Conservation (phyloP, 2,888 invertebrate species). For the Drosophila neoperkinsi region DNA sequence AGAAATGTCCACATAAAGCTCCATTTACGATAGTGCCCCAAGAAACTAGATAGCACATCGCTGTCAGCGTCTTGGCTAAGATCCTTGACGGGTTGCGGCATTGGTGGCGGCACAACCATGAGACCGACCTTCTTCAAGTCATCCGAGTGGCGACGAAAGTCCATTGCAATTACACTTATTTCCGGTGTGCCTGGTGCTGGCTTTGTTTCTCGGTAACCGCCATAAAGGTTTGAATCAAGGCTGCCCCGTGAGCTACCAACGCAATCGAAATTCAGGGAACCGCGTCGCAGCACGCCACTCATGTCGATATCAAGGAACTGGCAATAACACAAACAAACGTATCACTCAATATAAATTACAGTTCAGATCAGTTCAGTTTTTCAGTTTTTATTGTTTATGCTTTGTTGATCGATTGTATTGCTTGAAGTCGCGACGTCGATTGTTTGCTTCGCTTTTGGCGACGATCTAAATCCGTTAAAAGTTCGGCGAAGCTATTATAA, state of each 20-base stretch:
- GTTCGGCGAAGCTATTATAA: constrained; percentile 73
- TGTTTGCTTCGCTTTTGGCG: constrained; percentile 60
- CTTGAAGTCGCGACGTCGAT: constrained; percentile 50
- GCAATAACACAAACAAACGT: constrained; percentile 1
- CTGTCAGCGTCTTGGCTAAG: constrained; percentile 83
- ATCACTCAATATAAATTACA: constrained; percentile 27
- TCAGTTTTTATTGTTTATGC: constrained; percentile 21
- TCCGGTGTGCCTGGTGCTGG: constrained; percentile 80
- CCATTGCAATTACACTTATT: constrained; percentile 83
- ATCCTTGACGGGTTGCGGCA: constrained; percentile 40
- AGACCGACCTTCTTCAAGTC: constrained; percentile 79
- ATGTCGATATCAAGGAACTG: constrained; percentile 52
- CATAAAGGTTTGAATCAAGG: constrained; percentile 77
- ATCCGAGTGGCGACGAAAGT: constrained; percentile 82
- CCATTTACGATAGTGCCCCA: constrained; percentile 88
- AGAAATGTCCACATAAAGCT: constrained; percentile 87
- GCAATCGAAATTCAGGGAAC: constrained; percentile 81
- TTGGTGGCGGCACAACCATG: constrained; percentile 8
- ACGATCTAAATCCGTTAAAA: constrained; percentile 81
- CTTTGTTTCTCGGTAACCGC: constrained; percentile 78
- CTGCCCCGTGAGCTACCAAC: constrained; percentile 71
- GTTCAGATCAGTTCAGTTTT: neutral
- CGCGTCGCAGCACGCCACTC: constrained; percentile 83
- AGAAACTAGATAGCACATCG: constrained; percentile 87
- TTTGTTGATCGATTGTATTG: constrained; percentile 52